Evolutionary conservation across 92 coral and sea anemone genomes (phyloP).

Genomic region (Zoanthus sociatus): DNA sequence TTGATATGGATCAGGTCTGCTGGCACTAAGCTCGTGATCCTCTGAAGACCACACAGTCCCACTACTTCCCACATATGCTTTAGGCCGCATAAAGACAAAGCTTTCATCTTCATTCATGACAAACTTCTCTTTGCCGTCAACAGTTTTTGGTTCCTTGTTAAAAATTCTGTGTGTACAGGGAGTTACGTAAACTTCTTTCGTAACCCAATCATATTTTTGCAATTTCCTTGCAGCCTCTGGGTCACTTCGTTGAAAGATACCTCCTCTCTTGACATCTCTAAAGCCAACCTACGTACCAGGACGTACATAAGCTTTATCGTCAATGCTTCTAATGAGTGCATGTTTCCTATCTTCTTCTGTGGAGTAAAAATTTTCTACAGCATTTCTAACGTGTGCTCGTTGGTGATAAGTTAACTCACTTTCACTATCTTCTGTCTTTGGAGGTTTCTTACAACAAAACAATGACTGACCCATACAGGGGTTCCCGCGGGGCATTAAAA

Average conservation of each 20-base stretch:
- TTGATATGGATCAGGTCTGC: constrained; percentile 52
- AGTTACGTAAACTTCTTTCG: constrained; percentile 61
- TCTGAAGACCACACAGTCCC: constrained; percentile 66
- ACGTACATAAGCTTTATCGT: constrained; percentile 27
- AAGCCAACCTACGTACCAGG: constrained; percentile 69
- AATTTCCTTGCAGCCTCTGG: constrained; percentile 53
- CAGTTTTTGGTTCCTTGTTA: constrained; percentile 58
- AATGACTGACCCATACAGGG: constrained; percentile 59
- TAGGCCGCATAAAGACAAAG: constrained; percentile 70
- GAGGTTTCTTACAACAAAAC: constrained; percentile 73
- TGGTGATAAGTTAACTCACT: constrained; percentile 63
- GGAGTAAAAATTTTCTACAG: constrained; percentile 52
- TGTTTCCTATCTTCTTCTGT: constrained; percentile 60
- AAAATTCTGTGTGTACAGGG: constrained; percentile 67
- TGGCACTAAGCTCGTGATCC: constrained; percentile 51
- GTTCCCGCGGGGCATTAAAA: too few relatives aligned
- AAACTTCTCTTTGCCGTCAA: constrained; percentile 51
- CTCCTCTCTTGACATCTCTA: constrained; percentile 50
- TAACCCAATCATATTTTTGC: constrained; percentile 76
- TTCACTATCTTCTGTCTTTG: constrained; percentile 64
- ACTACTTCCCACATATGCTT: constrained; percentile 62
- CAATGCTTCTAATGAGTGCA: constrained; percentile 35
- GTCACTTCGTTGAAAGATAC: constrained; percentile 62
- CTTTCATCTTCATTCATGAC: constrained; percentile 60
- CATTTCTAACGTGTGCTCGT: constrained; percentile 72